phyloP scores from a whole-genome alignment of 1,140 invertebrate species.

The Zaprionus camerounensis region DNA sequence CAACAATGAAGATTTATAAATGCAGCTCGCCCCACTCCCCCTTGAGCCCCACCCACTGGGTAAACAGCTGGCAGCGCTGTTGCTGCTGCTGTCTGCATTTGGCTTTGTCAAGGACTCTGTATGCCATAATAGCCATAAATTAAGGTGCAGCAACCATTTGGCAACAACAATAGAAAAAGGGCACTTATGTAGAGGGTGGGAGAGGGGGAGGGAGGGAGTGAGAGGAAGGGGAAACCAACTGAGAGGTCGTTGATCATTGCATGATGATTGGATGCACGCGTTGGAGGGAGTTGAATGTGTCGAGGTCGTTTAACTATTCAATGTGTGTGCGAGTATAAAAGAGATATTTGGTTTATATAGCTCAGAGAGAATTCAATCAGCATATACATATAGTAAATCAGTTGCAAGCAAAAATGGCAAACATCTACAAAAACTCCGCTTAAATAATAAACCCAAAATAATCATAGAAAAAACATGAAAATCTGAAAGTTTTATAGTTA shows the following conservation, averaged over 20 bases:
- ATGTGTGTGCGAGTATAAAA: slow-evolving; percentile 1
- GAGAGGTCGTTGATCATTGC: slow-evolving; percentile 45
- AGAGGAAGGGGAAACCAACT: background rate
- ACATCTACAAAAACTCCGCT: background rate
- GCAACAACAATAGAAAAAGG: slow-evolving; percentile 64
- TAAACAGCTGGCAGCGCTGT: slow-evolving; percentile 32
- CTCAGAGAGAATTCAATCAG: background rate
- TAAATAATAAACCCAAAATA: slow-evolving; percentile 8
- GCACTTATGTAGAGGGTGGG: slow-evolving; percentile 15
- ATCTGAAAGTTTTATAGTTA: background rate
- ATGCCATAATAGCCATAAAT: slow-evolving; percentile 77
- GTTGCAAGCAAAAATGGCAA: background rate
- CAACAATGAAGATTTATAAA: slow-evolving; percentile 82
- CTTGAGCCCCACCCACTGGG: slow-evolving; percentile 11
- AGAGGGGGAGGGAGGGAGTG: slow-evolving; percentile 15
- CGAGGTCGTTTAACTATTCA: slow-evolving; percentile 23
- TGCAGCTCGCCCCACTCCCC: slow-evolving; percentile 29
- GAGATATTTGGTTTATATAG: background rate
- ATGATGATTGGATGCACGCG: slow-evolving; percentile 56
- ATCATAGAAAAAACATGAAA: slow-evolving; percentile 9
- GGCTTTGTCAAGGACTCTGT: slow-evolving; percentile 52
- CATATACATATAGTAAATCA: background rate
- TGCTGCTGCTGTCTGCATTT: slow-evolving; percentile 32
- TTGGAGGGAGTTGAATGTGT: slow-evolving; percentile 10
- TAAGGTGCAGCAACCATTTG: slow-evolving; percentile 73